phyloP scores from a whole-genome alignment of 2,888 invertebrate genomes.

The Pachycephus smyrnensis region DNA sequence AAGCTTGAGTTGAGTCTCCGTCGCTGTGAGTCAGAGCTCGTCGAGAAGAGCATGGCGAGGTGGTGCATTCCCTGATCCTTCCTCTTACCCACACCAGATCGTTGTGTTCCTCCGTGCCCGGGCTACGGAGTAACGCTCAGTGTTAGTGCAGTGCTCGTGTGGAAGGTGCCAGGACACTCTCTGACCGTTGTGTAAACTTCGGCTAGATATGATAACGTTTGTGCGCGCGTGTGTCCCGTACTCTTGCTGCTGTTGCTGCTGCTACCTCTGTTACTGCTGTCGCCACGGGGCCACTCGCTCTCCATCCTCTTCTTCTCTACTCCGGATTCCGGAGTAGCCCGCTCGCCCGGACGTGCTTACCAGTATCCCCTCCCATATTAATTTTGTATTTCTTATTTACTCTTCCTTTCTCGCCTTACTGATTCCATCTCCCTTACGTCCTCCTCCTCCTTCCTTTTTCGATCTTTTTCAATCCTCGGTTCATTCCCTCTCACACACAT shows the following conservation, averaged over 20 bases:
- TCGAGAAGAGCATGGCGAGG: slow-evolving; percentile 34
- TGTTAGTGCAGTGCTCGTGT: slow-evolving; percentile 47
- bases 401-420: slow-evolving; percentile 14
- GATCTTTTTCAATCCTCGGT: not conserved
- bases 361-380: not conserved
- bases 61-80: slow-evolving; percentile 41
- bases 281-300: slow-evolving; percentile 1
- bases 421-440: slow-evolving; percentile 7
- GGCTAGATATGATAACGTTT: slow-evolving; percentile 5
- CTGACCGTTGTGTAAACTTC: not conserved
- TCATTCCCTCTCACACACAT: slow-evolving; percentile 11
- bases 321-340: slow-evolving; percentile 33
- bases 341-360: slow-evolving; percentile 13
- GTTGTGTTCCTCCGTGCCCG: slow-evolving; percentile 40
- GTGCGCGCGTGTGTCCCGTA: slow-evolving; percentile 17
- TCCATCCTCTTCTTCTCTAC: slow-evolving; percentile 5
- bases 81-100: slow-evolving; percentile 37
- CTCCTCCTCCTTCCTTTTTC: not conserved
- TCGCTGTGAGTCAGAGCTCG: slow-evolving; percentile 37
- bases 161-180: slow-evolving; percentile 38
- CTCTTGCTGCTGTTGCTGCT: not conserved
- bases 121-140: slow-evolving; percentile 41
- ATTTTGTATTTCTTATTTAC: not conserved
- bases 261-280: not conserved
- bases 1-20: not conserved